Percentiles rank a stretch among this genome's conserved stretches.
Conservation (phyloP, 1,140 invertebrate species). For the Lysiphlebus fabarum region DNA sequence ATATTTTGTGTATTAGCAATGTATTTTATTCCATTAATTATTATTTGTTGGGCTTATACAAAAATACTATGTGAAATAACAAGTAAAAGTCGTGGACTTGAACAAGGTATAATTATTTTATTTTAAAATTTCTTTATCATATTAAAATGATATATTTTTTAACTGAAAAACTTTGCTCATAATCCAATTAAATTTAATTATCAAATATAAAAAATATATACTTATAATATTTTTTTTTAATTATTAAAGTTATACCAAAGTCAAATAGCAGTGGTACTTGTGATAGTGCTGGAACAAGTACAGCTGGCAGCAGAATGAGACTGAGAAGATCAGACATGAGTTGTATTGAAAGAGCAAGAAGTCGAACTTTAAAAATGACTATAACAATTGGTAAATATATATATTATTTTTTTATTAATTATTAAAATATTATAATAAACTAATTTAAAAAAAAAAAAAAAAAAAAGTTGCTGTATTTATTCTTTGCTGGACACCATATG, state of each 20-base stretch:
- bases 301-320: constrained; percentile 37
- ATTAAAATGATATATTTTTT: too few relatives aligned
- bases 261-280: constrained; percentile 25
- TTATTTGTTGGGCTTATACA: constrained; percentile 72
- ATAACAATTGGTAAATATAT: constrained; percentile 60
- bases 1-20: constrained; percentile 71
- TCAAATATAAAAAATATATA: too few relatives aligned
- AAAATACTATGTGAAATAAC: constrained; percentile 74
- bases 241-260: constrained; percentile 28
- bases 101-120: constrained; percentile 29
- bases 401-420: too few relatives aligned
- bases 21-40: constrained; percentile 72
- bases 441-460: too few relatives aligned
- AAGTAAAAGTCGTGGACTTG: constrained; percentile 63
- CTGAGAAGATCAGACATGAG: constrained; percentile 67
- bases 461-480: constrained; percentile 67
- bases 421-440: too few relatives aligned
- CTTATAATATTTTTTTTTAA: neutral
- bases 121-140: too few relatives aligned
- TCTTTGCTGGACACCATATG: constrained; percentile 78
- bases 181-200: too few relatives aligned
- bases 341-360: constrained; percentile 68
- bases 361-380: constrained; percentile 76
- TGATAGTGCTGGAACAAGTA: constrained; percentile 28
- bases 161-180: too few relatives aligned